phyloP scores from a whole-genome alignment of 1,140 invertebrate genomes.

The Nephila pilipes region DNA sequence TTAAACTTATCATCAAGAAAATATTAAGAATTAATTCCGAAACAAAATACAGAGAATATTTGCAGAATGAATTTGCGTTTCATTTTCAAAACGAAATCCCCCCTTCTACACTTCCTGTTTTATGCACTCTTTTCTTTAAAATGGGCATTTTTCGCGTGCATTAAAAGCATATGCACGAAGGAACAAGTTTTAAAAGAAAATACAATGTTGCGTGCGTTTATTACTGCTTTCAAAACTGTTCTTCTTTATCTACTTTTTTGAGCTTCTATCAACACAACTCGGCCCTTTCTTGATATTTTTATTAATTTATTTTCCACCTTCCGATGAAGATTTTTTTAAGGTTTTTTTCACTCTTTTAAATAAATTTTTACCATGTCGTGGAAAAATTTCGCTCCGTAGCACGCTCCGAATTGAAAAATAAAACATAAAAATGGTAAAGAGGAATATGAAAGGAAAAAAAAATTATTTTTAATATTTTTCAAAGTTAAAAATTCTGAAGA shows the following conservation, averaged over 20 bases:
- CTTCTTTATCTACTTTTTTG: neutral
- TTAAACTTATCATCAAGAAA: constrained; percentile 46
- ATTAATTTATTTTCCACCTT: constrained; percentile 53
- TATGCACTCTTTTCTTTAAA: constrained; percentile 26
- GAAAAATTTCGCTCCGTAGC: constrained; percentile 28
- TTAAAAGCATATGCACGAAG: constrained; percentile 8
- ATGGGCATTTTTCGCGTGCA: constrained; percentile 28
- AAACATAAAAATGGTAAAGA: neutral
- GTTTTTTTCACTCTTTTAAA: constrained; percentile 15
- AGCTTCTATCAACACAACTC: constrained; percentile 41
- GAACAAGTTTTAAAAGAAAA: constrained; percentile 21
- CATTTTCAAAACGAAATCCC: constrained; percentile 11
- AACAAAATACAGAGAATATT: constrained; percentile 25
- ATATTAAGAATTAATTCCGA: constrained; percentile 53
- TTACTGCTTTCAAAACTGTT: constrained; percentile 30
- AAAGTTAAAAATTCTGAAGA: neutral
- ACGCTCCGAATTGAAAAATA: neutral
- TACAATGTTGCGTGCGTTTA: constrained; percentile 46
- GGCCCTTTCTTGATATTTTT: constrained; percentile 41
- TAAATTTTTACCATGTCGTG: constrained; percentile 20
- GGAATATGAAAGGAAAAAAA: neutral
- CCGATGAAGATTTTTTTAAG: neutral
- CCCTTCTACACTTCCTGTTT: neutral
- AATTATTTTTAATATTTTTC: constrained; percentile 8
- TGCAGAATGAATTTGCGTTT: constrained; percentile 18